These are phyloP conservation scores for Caranx melampygus DNA, from an alignment of 2,113 vertebrate species.

Conservation along the genomic window DNA sequence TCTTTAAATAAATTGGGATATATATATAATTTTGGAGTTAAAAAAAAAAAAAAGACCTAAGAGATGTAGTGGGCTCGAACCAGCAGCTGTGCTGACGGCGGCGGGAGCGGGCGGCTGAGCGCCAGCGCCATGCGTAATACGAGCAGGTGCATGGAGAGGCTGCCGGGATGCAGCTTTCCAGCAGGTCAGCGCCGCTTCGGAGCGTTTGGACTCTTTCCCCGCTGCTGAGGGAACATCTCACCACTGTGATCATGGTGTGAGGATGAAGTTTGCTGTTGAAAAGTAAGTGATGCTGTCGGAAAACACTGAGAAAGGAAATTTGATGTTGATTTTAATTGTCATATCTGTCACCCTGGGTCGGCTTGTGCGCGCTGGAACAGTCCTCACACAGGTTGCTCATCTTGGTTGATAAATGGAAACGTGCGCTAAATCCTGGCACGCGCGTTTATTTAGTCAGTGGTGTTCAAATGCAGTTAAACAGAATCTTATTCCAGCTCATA, in stretches of 20 bases:
- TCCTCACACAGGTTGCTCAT: too few species aligned
- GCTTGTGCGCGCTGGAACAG: not conserved
- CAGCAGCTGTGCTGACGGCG: constrained; percentile 17
- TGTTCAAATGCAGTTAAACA: not conserved
- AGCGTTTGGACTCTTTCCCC: constrained; percentile 8
- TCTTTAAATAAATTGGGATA: not conserved
- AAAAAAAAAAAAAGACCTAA: constrained; percentile 31
- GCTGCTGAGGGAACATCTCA: constrained; percentile 22
- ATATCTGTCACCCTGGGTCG: not conserved
- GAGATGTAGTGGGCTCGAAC: not conserved
- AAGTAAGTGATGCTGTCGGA: constrained; percentile 60
- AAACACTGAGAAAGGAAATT: not conserved
- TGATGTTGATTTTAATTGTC: not conserved
- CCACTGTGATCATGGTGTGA: constrained; percentile 49
- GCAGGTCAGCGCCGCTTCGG: constrained; percentile 26
- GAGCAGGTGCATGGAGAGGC: constrained; percentile 75
- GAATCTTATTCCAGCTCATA: too few species aligned
- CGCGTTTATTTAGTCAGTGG: too few species aligned
- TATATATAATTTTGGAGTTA: not conserved
- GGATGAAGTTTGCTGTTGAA: constrained; percentile 25
- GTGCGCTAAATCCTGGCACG: not conserved
- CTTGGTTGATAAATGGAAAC: too few species aligned
- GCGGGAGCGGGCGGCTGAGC: not conserved
- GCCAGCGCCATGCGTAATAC: constrained; percentile 54
- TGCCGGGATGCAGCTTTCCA: constrained; percentile 50